phyloP scores from a whole-genome alignment of 2,113 vertebrate genomes.

The Rhynchomys soricoides region DNA sequence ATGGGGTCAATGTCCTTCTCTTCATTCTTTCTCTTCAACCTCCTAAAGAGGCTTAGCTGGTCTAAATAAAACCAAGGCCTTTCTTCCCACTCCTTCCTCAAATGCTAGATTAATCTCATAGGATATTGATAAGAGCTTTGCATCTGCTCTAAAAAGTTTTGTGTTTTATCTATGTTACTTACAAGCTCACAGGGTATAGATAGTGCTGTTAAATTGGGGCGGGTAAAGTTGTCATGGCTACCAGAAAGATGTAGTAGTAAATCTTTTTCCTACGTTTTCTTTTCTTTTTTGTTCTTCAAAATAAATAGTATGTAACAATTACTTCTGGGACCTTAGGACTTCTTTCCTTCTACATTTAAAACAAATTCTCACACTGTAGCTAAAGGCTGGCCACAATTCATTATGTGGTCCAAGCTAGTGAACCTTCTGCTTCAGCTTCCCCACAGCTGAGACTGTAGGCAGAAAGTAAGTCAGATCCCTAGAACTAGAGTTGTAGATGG shows the following conservation, averaged over 20 bases:
- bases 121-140: conserved; percentile 24
- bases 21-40: background rate
- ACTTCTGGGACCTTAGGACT: background rate
- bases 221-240: conserved; percentile 63
- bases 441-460: background rate
- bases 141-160: conserved; percentile 60
- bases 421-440: background rate
- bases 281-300: background rate
- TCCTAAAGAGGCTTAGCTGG: background rate
- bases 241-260: conserved; percentile 35
- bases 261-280: conserved; percentile 36
- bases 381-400: background rate
- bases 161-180: conserved; percentile 52
- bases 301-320: background rate
- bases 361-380: background rate
- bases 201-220: conserved; percentile 36
- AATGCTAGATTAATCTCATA: conserved; percentile 16
- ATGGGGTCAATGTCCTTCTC: background rate
- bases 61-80: background rate
- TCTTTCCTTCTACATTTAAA: background rate
- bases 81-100: background rate
- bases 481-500: background rate
- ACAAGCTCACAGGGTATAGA: conserved; percentile 53
- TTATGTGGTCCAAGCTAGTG: background rate
- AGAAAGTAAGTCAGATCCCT: background rate